Evolutionary conservation across 2,888 invertebrate species (phyloP).

Genomic region (Ischnus inquisitorius): DNA sequence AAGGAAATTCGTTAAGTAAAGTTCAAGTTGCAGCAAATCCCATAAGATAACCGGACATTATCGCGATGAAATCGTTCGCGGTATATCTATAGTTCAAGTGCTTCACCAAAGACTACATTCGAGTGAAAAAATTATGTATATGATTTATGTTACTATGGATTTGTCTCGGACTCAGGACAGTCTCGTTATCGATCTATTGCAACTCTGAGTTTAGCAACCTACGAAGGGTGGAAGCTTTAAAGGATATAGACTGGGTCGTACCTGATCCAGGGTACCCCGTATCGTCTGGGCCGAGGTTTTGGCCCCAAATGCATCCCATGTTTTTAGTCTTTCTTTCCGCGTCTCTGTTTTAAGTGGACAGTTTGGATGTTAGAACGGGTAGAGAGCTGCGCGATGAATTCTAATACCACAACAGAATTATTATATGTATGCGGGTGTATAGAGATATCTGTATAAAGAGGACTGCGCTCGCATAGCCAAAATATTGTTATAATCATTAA

Average conservation of each 20-base stretch:
- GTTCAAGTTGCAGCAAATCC: slow-evolving; percentile 28
- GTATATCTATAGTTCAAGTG: slow-evolving; percentile 41
- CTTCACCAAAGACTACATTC: slow-evolving; percentile 54
- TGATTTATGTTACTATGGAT: slow-evolving; percentile 41
- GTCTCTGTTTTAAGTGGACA: slow-evolving; percentile 84
- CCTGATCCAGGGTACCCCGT: slow-evolving; percentile 85
- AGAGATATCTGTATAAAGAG: slow-evolving; percentile 40
- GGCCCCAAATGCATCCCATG: slow-evolving; percentile 85
- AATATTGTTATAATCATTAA: slow-evolving; percentile 12
- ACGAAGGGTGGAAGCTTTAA: slow-evolving; percentile 79
- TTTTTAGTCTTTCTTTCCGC: slow-evolving; percentile 84
- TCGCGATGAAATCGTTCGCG: neutral
- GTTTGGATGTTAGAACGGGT: slow-evolving; percentile 83
- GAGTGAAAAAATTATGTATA: slow-evolving; percentile 26
- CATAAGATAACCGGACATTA: neutral
- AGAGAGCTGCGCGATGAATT: slow-evolving; percentile 82
- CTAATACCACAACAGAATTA: slow-evolving; percentile 79
- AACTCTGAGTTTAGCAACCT: slow-evolving; percentile 74
- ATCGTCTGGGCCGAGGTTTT: slow-evolving; percentile 85
- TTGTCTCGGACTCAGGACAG: slow-evolving; percentile 27
- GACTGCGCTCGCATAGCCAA: slow-evolving; percentile 49
- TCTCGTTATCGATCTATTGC: slow-evolving; percentile 33
- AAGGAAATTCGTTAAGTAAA: neutral
- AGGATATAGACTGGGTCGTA: slow-evolving; percentile 84
- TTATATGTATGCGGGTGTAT: slow-evolving; percentile 67